Evolutionary conservation across 1,140 invertebrate species (phyloP), one percentile per base, ranked within the genome.

Genomic region (Hylaeus anthracinus): DNA sequence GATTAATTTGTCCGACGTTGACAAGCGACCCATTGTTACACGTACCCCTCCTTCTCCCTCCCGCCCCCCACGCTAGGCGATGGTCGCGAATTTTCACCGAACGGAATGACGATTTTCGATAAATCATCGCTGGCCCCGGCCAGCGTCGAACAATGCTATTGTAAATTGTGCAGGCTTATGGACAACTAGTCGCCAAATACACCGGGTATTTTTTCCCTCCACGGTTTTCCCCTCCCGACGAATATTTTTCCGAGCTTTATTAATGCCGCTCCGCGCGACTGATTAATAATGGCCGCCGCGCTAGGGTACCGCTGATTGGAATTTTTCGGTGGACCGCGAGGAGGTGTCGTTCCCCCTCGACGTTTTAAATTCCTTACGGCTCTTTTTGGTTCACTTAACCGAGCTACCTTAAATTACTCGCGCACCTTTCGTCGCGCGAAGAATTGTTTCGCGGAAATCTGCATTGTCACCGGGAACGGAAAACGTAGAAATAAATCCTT

Each of bases 1-100:
- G 85, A 87, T 84, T 87, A 86, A 86, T 86, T 76, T 82, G 72
- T 82, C 79, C 78, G 63, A 45, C 53, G 78, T 76, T 84, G 84
- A 84, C 75, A 69, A 78, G 74, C 72, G 71, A 26, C 64, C 81
- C 74, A 48, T 86, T 73, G 81, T 83, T 81, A 10, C 39, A 43
- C 51, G 48, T 61, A 26, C 63, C 26, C 41, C 48, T 4, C 65
- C 53, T 8, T 14, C 37, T n/a, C 37, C 61, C 5, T 14, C 45
- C 45, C 45, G 6, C 41, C 48, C 58, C 60, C 65, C 37, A 51
- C 41, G 60, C n/a, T 12, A 12, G 26, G 26, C 9, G 12, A 1
- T 9, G 39, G 58, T 67, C 64, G 72, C 77, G 78, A 83, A 82
- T 80, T 83, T 80, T 83, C 81, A n/a, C 61, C 58, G 69, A 69